Evolutionary conservation across 1,140 invertebrate species (phyloP).

Genomic region (Sitobion miscanthi): DNA sequence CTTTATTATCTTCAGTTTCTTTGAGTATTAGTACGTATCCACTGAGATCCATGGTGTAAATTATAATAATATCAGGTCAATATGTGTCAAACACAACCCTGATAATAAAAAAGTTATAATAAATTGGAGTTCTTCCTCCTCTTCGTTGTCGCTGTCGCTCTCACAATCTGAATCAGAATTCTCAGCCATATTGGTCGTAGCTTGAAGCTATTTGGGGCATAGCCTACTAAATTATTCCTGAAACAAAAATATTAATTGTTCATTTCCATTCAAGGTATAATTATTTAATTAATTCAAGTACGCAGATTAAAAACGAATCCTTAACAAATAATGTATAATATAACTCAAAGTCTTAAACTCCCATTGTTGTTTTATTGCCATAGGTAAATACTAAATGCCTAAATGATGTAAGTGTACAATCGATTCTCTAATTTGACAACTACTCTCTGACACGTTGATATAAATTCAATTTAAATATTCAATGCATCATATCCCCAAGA

Average conservation of each 20-base stretch:
- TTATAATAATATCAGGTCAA: conserved; percentile 27
- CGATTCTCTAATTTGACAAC: neutral
- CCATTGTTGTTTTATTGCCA: neutral
- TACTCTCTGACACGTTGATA: neutral
- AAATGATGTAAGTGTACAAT: neutral
- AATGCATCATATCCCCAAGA: neutral
- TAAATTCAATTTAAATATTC: neutral
- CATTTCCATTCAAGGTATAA: neutral
- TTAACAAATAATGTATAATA: neutral
- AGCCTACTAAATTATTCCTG: conserved; percentile 41
- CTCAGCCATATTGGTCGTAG: conserved; percentile 39
- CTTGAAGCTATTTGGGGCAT: conserved; percentile 39
- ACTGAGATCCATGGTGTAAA: conserved; percentile 76
- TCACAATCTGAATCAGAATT: conserved; percentile 48
- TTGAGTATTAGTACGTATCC: conserved; percentile 96
- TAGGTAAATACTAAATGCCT: neutral
- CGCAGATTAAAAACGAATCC: neutral
- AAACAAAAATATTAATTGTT: conserved; percentile 4
- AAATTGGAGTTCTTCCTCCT: conserved; percentile 44
- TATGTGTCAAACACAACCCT: conserved; percentile 27
- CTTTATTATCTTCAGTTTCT: conserved; percentile 90
- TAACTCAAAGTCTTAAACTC: neutral
- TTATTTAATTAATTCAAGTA: neutral
- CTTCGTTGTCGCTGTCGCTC: conserved; percentile 41
- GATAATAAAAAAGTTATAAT: neutral